These are phyloP conservation scores for Hyperopisus bebe DNA, from an alignment of 2,113 vertebrate genomes.

Conservation along the genomic window DNA sequence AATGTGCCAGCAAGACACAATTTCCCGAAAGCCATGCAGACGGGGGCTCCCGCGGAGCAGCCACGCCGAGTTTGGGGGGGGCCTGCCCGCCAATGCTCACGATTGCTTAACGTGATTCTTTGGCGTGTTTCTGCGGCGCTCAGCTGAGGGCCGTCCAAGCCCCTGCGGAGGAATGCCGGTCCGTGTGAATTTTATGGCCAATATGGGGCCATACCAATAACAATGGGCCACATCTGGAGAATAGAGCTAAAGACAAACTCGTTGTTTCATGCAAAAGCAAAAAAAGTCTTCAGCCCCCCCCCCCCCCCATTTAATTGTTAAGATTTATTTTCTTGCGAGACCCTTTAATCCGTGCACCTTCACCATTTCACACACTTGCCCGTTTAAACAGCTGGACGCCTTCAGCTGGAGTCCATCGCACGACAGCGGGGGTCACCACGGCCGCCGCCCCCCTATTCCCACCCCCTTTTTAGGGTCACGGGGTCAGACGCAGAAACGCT, in stretches of 20 bases:
- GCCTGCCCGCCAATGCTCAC: conserved; percentile 35
- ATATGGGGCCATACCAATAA: conserved; percentile 34
- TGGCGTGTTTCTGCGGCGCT: background rate
- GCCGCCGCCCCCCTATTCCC: background rate
- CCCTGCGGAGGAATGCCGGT: conserved; percentile 19
- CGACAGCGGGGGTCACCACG: background rate
- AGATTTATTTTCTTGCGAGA: background rate
- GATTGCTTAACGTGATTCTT: conserved; percentile 30
- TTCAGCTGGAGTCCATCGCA: background rate
- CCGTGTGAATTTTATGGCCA: conserved; percentile 34
- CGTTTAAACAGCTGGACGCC: conserved; percentile 1
- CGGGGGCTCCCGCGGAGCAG: background rate
- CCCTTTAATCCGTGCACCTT: background rate
- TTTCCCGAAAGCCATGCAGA: background rate
- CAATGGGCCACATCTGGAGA: conserved; percentile 44
- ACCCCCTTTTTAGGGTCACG: background rate
- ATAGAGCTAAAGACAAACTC: conserved; percentile 31
- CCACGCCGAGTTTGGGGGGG: background rate
- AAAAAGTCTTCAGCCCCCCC: background rate
- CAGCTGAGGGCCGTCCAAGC: conserved; percentile 23
- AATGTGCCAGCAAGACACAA: background rate
- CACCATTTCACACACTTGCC: background rate
- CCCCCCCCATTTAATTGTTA: background rate
- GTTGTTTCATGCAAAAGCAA: background rate
- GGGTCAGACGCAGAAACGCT: background rate